phyloP scores from a whole-genome alignment of 2,797 vertebrate genomes.

The Spea hammondii region DNA sequence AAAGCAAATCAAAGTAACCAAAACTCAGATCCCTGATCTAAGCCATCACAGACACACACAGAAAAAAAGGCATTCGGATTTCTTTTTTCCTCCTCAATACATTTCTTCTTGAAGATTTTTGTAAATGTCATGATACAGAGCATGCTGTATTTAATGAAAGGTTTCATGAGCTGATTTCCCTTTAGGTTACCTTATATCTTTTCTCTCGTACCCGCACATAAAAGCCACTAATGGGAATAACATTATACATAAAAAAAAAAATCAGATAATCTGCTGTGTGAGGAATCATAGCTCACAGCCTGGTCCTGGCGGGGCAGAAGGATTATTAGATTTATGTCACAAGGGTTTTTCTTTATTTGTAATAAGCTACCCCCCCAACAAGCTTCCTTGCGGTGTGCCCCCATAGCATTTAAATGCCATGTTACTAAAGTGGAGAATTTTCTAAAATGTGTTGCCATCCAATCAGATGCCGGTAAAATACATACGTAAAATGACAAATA shows the following conservation, averaged over 20 bases:
- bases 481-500: no score
- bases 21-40: slow-evolving; percentile 5
- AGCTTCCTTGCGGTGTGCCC: slow-evolving; percentile 69
- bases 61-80: slow-evolving; percentile 10
- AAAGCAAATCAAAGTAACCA: slow-evolving; percentile 13
- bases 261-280: slow-evolving; percentile 75
- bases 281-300: slow-evolving; percentile 68
- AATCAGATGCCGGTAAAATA: not conserved
- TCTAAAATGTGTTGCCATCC: not conserved
- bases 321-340: slow-evolving; percentile 79
- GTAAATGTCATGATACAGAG: slow-evolving; percentile 70
- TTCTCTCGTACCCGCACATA: slow-evolving; percentile 71
- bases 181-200: slow-evolving; percentile 75
- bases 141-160: slow-evolving; percentile 77
- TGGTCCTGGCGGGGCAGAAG: slow-evolving; percentile 71
- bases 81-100: slow-evolving; percentile 32
- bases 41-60: slow-evolving; percentile 7
- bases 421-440: slow-evolving; percentile 57
- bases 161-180: slow-evolving; percentile 75
- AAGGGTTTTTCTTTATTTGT: slow-evolving; percentile 66
- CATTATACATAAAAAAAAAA: slow-evolving; percentile 75
- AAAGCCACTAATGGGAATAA: slow-evolving; percentile 71
- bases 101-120: slow-evolving; percentile 67
- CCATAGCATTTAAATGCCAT: slow-evolving; percentile 71
- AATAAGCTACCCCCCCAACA: slow-evolving; percentile 72